These are phyloP conservation scores for Aphelocoma coerulescens DNA, from an alignment of 2,113 vertebrate species.

Conservation along the genomic window DNA sequence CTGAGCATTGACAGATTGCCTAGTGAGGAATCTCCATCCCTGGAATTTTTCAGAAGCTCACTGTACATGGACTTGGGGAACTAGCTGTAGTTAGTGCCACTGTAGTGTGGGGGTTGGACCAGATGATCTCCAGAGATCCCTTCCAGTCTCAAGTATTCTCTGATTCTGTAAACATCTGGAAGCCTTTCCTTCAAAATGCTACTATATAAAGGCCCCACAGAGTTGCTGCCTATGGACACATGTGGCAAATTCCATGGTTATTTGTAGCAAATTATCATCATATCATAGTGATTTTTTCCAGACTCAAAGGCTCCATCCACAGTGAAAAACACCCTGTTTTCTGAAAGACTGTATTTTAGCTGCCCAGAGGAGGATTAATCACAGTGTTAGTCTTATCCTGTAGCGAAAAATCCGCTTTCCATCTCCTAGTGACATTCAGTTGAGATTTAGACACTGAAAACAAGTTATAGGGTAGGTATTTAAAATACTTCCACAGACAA, in stretches of 20 bases:
- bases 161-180: background rate
- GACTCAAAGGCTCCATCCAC: background rate
- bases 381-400: background rate
- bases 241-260: background rate
- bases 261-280: background rate
- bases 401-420: background rate
- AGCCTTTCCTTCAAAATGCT: background rate
- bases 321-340: rapidly evolving
- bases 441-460: background rate
- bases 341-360: background rate
- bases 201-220: background rate
- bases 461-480: background rate
- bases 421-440: background rate
- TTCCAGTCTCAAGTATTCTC: background rate
- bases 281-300: background rate
- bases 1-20: background rate
- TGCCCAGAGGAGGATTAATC: background rate
- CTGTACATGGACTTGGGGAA: background rate
- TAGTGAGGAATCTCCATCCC: background rate
- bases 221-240: background rate
- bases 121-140: background rate
- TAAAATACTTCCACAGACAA: background rate
- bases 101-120: background rate
- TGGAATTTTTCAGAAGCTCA: background rate
- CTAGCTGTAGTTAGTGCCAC: background rate